phyloP scores from a whole-genome alignment of 2,797 vertebrate species.

The Spinus pinus region DNA sequence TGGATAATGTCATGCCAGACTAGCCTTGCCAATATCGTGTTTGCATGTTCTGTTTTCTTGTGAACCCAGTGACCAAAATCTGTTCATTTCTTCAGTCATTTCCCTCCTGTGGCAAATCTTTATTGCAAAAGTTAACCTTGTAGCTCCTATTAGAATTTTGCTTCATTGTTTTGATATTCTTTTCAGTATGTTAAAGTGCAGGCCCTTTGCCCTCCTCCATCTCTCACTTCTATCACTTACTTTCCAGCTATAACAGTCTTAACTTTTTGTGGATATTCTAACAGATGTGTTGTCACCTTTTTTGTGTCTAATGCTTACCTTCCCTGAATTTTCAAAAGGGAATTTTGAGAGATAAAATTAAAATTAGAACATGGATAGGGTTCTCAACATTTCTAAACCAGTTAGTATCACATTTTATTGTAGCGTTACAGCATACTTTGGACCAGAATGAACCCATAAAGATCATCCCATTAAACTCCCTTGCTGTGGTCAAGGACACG shows the following conservation, averaged over 20 bases:
- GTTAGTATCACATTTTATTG: background rate
- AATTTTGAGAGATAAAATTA: background rate
- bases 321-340: background rate
- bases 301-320: background rate
- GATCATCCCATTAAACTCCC: background rate
- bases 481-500: background rate
- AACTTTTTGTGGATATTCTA: background rate
- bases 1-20: background rate
- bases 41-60: background rate
- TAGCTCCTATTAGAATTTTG: background rate
- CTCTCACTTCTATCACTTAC: background rate
- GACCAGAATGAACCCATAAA: fast-evolving
- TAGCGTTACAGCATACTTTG: background rate
- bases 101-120: background rate
- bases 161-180: background rate
- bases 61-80: background rate
- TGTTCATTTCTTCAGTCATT: background rate
- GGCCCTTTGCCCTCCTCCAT: background rate
- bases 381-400: background rate
- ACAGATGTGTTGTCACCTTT: background rate
- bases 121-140: background rate
- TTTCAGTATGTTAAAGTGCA: background rate
- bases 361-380: background rate
- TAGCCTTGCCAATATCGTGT: background rate
- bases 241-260: background rate